Evolutionary conservation across 2,797 vertebrate genomes (phyloP).

Genomic region (Sebastes kiyomatsui): DNA sequence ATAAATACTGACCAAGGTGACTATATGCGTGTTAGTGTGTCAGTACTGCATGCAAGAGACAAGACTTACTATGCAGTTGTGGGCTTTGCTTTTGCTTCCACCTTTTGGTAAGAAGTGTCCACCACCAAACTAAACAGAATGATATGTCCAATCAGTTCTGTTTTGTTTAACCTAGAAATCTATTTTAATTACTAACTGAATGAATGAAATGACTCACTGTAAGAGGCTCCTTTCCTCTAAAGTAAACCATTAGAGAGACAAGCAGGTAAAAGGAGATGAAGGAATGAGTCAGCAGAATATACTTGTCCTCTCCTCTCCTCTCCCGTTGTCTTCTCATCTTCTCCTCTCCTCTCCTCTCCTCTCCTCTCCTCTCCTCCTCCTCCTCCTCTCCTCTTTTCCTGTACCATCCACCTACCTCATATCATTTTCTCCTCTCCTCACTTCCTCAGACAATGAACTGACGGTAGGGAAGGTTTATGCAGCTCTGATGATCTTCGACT

Average conservation of each 20-base stretch:
- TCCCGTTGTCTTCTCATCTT: too few species aligned
- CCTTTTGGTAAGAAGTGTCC: too few species aligned
- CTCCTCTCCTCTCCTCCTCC: too few species aligned
- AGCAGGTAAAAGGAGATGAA: slow-evolving; percentile 13
- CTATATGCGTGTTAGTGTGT: background rate
- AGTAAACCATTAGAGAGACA: background rate
- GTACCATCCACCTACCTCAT: background rate
- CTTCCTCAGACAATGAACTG: slow-evolving; percentile 90
- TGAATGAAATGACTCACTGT: background rate
- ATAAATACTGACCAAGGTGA: background rate
- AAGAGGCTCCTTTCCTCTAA: background rate
- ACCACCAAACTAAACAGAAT: background rate
- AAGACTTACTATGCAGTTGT: background rate
- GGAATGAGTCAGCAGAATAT: slow-evolving; percentile 54
- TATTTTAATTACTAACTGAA: slow-evolving; percentile 3
- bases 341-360: background rate
- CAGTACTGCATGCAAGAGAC: background rate
- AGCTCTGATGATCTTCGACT: slow-evolving; percentile 97
- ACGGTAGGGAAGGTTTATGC: slow-evolving; percentile 97
- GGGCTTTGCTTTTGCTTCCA: background rate
- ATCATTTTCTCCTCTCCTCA: slow-evolving; percentile 13
- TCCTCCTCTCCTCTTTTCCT: background rate
- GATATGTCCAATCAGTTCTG: background rate
- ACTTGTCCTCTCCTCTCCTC: background rate
- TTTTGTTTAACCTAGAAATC: slow-evolving; percentile 15